These are phyloP conservation scores for Polyploca ridens DNA, from an alignment of 2,888 invertebrate genomes.

Conservation along the genomic window DNA sequence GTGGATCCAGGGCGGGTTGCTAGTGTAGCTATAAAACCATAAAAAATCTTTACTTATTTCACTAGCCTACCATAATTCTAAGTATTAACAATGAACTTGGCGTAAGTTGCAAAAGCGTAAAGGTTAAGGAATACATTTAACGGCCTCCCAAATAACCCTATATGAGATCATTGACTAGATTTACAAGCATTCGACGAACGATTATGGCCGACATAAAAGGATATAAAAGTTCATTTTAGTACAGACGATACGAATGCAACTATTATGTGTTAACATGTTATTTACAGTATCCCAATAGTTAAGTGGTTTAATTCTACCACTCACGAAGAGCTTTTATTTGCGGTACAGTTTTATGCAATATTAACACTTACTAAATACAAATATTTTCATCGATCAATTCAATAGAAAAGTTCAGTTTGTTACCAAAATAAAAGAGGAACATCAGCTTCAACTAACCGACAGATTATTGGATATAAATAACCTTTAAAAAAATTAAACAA, in stretches of 20 bases:
- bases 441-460: too few relatives aligned
- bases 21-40: neutral
- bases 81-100: neutral
- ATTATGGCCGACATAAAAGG: slow-evolving; percentile 40
- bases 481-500: neutral
- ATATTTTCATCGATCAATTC: too few relatives aligned
- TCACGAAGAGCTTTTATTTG: too few relatives aligned
- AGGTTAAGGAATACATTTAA: slow-evolving; percentile 40
- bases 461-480: too few relatives aligned
- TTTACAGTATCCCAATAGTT: neutral
- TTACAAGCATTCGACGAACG: slow-evolving; percentile 41
- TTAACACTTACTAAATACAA: too few relatives aligned
- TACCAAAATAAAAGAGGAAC: too few relatives aligned
- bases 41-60: neutral
- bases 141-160: slow-evolving; percentile 35
- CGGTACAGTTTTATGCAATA: too few relatives aligned
- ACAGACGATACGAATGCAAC: slow-evolving; percentile 29
- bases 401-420: too few relatives aligned
- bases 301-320: neutral
- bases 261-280: slow-evolving; percentile 17
- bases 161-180: slow-evolving; percentile 43
- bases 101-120: neutral
- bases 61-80: neutral
- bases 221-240: slow-evolving; percentile 46
- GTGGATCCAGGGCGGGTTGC: too few relatives aligned